Evolutionary conservation across 1,140 invertebrate species (phyloP), one percentile per base, ranked within the genome.

Genomic region (Caenorhabditis briggsae): DNA sequence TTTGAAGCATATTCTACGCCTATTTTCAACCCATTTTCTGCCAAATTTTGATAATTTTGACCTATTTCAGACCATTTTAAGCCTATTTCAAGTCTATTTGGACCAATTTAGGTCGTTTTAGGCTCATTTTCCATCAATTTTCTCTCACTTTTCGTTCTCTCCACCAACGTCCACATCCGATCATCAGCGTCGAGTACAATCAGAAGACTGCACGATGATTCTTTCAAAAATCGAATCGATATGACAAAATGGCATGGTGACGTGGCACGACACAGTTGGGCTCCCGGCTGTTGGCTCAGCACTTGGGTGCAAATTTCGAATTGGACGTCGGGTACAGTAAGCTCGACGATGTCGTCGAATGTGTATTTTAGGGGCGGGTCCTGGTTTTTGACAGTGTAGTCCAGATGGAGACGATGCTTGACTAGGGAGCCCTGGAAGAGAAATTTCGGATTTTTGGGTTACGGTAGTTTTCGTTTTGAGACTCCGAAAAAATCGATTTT

Each of bases 301-400:
- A 92, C 88, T 55, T 90, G 91, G 12, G 91, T 87, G 82, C 90
- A 91, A 20, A 92, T 74, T 74, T 92, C 91, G 74, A 90, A 92
- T 20, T 88, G 88, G 5, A 89, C 89, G 83, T 91, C 16, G 5
- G 50, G 48, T n/a, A 53, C 61, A 56, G 61, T 85, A 23, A 50
- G n/a, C 33, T 85, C 61, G 16, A 46, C 61, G 25, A 61, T 23
- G 8, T 53, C 84, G 78, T 85, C 61, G 14, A 78, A 78, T 11
- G 70, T 53, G 64, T 59, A 85, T 11, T 55, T 70, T 0, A 85
- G 59, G 2, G 12, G 84, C 0, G 61, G 84, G 0, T 61, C 56
- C 58, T 64, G 83, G 9, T 84, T 50, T 78, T 85, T 85, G 23
- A 85, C 84, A 53, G 41, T 41, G 64, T 85, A 85, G 9, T 85